phyloP scores from a whole-genome alignment of 2,113 vertebrate genomes.

The Dolichallabes microphthalmus region DNA sequence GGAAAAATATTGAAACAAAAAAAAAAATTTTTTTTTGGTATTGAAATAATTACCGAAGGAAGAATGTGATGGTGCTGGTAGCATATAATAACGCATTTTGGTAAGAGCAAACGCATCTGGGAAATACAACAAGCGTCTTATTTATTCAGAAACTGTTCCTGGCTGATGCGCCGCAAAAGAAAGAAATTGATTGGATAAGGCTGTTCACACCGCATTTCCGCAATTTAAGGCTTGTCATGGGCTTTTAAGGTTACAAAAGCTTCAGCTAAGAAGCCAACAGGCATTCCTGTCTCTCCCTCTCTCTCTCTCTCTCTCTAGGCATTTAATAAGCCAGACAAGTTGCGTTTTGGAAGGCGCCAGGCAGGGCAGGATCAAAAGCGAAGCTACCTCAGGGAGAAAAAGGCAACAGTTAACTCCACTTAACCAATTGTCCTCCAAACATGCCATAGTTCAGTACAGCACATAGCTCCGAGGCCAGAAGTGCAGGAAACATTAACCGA shows the following conservation, averaged over 20 bases:
- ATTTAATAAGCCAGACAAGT: slow-evolving; percentile 84
- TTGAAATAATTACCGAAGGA: background rate
- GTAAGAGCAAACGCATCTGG: background rate
- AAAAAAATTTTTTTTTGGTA: no score
- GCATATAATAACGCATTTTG: background rate
- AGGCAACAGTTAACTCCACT: slow-evolving; percentile 77
- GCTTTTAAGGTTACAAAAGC: slow-evolving; percentile 70
- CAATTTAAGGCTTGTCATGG: slow-evolving; percentile 74
- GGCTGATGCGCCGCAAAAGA: slow-evolving; percentile 43
- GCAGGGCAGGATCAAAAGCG: slow-evolving; percentile 77
- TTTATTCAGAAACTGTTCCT: slow-evolving; percentile 38
- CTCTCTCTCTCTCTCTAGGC: slow-evolving; percentile 50
- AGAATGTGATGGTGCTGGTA: background rate
- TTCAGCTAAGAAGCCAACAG: slow-evolving; percentile 70
- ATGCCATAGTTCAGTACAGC: slow-evolving; percentile 70
- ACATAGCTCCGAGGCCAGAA: slow-evolving; percentile 63
- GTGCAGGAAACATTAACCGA: slow-evolving; percentile 62
- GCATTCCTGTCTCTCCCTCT: slow-evolving; percentile 56
- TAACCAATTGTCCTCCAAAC: slow-evolving; percentile 78
- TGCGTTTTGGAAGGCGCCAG: slow-evolving; percentile 82
- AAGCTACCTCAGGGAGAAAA: slow-evolving; percentile 79
- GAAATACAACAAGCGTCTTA: slow-evolving; percentile 3
- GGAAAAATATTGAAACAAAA: background rate
- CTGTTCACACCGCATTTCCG: slow-evolving; percentile 72
- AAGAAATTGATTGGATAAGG: slow-evolving; percentile 69